Base-by-base conservation (phyloP, 2,888 invertebrate species). In the Lasioglossum leucozonium region DNA sequence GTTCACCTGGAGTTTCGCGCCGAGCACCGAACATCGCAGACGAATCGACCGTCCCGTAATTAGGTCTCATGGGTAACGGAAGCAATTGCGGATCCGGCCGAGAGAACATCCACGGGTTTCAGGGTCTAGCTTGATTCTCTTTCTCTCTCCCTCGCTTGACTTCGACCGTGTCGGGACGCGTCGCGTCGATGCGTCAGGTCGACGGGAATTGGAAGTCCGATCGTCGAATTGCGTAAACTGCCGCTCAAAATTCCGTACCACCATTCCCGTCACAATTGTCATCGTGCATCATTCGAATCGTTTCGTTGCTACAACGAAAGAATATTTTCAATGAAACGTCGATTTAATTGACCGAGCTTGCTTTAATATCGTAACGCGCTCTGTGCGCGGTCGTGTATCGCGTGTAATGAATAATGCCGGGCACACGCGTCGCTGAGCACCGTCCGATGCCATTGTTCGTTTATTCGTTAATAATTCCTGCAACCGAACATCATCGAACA, bases 61-160 rank as follows among this genome's bases (percentile, higher is more conserved):
- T 81, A 62, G 81, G 81, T 85, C 86, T 69, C 85, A n/a, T 26
- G 86, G 81, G 81, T 73, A 58, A 34, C 62, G 42, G 69, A 79
- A 58, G 81, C 79, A 77, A 86, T 85, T 47, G 71, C 11, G 76
- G 37, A 37, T 42, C 71, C 44, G 65, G 58, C 58, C 58, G 51
- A 22, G 58, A 58, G 58, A 72, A 34, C 34, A 76, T 75, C 83
- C 76, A 74, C 79, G 73, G 26, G 47, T 44, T 65, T 30, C 62
- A 58, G 40, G 72, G 30, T n/a, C 65, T 37, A 30, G 55, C 40
- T 37, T 42, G n/a, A 37, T 44, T 26, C 58, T 26, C 58, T 13
- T 1, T 47, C 47, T 47, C 47, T 47, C 47, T 47, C 6, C 8
- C 47, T 51, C 22, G 5, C 6, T 47, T 6, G 47, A 6, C 18